Base-by-base conservation (phyloP, 1,140 invertebrate genomes). In the Scylla paramamosain region DNA sequence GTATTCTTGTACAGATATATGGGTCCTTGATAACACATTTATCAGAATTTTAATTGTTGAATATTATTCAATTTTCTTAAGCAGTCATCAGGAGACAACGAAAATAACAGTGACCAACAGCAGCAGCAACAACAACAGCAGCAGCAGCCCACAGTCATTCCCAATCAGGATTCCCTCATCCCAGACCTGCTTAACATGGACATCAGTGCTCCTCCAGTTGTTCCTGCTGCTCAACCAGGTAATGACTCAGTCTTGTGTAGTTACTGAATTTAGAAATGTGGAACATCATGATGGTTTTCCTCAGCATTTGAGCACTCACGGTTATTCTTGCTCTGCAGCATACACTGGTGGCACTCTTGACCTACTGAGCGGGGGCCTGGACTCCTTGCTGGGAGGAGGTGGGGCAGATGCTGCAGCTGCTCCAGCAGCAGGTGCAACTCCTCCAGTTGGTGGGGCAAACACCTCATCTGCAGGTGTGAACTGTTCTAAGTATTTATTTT, bases 131-230 rank as follows among this genome's bases (percentile, higher is more conserved):
- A 82, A 84, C 96, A 32, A 28, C 96, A 87, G 91, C 96, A 84
- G 88, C 96, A 97, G 59, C 96, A 93, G 96, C 96, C 91, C 95
- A 97, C 98, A 25, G 98, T 99, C n/a, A 99, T 98, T 96, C 98
- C 98, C 16, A 97, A 98, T 14, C 98, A 99, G 97, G 99, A 99
- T 96, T 99, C 99, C 0, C 97, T 99, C 0, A 99, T 99, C 97
- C 99, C 99, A 0, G 99, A 99, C 97, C 97, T 99, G 29, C 97
- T 99, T 46, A 99, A 98, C 92, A 99, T 99, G 98, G 99, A 99
- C 97, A 98, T 99, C 94, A 97, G 98, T 93, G 96, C 97, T 59
- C 96, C 97, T 92, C 39, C 96, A n/a, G 95, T 96, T 67, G 96
- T 96, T 59, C 97, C 96, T 29, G 52, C 96, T 95, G 94, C 95